Evolutionary conservation across 2,888 invertebrate genomes (phyloP).

Genomic region (Rhabditoides inermis): DNA sequence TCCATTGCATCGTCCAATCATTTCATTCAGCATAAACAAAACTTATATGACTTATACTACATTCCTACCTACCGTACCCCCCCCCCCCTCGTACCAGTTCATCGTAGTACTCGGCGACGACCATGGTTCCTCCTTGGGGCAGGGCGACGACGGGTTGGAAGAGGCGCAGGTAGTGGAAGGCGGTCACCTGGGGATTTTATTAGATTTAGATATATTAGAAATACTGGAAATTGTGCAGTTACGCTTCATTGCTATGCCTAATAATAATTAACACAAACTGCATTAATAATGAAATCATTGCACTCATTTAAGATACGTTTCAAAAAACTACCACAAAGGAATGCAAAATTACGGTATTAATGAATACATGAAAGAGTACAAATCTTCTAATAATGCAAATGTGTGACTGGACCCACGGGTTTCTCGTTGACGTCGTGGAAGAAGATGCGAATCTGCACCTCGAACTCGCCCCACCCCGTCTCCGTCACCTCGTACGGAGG

Average conservation of each 20-base stretch:
- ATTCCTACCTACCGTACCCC: no score
- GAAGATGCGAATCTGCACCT: conserved; percentile 91
- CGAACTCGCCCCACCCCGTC: conserved; percentile 99
- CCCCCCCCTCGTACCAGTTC: no score
- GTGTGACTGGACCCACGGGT: conserved; percentile 63
- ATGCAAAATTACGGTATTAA: no score
- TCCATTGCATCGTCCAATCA: no score
- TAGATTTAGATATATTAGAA: not conserved
- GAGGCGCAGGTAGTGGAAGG: conserved; percentile 40
- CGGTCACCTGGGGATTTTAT: conserved; percentile 23
- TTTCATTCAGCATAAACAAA: not conserved
- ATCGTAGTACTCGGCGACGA: conserved; percentile 44
- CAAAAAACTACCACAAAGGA: not conserved
- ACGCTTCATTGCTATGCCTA: no score
- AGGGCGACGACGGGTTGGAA: conserved; percentile 31
- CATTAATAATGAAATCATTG: no score
- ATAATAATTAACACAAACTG: no score
- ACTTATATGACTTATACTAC: no score
- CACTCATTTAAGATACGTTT: no score
- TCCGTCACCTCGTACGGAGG: conserved; percentile 95
- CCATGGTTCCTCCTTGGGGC: conserved; percentile 22
- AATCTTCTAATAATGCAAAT: no score
- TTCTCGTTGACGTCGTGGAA: conserved; percentile 91
- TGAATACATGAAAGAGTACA: no score
- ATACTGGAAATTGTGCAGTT: no score